These are phyloP conservation scores for Nomada lathburiana DNA, from an alignment of 2,888 invertebrate species.

Conservation along the genomic window DNA sequence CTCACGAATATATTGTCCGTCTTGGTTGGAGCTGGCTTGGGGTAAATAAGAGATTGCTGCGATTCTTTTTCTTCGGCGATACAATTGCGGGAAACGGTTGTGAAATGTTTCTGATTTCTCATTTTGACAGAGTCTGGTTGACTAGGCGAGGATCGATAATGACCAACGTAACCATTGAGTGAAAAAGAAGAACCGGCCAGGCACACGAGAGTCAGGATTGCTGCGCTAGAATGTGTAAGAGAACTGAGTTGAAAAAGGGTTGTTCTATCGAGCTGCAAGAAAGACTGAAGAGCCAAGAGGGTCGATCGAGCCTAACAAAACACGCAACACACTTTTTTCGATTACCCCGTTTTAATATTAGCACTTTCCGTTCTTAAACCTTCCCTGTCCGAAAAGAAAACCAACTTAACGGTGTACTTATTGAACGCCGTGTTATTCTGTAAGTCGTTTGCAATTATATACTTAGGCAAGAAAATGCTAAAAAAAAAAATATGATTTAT, in stretches of 20 bases:
- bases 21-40: constrained; percentile 95
- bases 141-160: constrained; percentile 85
- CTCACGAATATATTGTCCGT: constrained; percentile 96
- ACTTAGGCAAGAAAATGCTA: constrained; percentile 42
- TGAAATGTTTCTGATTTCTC: neutral
- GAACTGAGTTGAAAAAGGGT: constrained; percentile 42
- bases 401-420: constrained; percentile 72
- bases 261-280: constrained; percentile 69
- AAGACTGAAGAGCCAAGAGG: constrained; percentile 77
- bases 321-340: constrained; percentile 71
- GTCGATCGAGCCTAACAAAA: constrained; percentile 74
- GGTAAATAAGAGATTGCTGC: constrained; percentile 85
- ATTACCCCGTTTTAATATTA: constrained; percentile 65
- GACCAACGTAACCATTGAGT: constrained; percentile 81
- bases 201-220: constrained; percentile 50
- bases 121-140: constrained; percentile 89
- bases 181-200: constrained; percentile 58
- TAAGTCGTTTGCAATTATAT: constrained; percentile 49
- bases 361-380: constrained; percentile 68
- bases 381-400: constrained; percentile 43
- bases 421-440: constrained; percentile 56
- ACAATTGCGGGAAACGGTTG: neutral
- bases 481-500: constrained; percentile 47
- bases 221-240: constrained; percentile 49
- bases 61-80: neutral